phyloP scores from a whole-genome alignment of 2,888 invertebrate species.

The Salticus scenicus region DNA sequence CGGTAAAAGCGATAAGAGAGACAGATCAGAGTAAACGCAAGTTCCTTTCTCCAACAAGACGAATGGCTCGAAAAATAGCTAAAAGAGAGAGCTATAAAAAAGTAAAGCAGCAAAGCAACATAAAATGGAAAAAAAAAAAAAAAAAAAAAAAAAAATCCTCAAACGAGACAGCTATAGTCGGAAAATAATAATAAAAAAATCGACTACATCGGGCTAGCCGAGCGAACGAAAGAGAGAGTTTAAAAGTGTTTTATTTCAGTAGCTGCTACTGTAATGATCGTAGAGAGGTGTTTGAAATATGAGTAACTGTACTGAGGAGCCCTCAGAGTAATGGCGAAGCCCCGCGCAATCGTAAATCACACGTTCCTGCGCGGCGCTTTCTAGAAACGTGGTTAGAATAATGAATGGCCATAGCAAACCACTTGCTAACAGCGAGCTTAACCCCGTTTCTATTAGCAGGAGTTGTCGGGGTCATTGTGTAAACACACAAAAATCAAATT shows the following conservation, averaged over 20 bases:
- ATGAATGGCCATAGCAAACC: constrained; percentile 64
- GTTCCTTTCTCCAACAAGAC: constrained; percentile 58
- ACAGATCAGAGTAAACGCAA: constrained; percentile 58
- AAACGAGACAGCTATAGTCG: constrained; percentile 60
- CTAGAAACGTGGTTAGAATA: constrained; percentile 64
- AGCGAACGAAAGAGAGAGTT: constrained; percentile 44
- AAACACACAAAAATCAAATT: constrained; percentile 69
- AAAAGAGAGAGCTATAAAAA: constrained; percentile 29
- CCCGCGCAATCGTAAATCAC: constrained; percentile 66
- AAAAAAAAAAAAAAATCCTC: constrained; percentile 12
- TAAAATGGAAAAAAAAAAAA: no score
- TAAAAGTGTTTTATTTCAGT: constrained; percentile 68
- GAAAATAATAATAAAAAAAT: constrained; percentile 59
- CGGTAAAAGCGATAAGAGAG: constrained; percentile 58
- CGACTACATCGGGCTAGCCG: constrained; percentile 15
- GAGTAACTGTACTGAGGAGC: constrained; percentile 51
- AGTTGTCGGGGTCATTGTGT: constrained; percentile 64
- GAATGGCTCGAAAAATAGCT: constrained; percentile 63
- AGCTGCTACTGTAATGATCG: constrained; percentile 66
- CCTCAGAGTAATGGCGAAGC: constrained; percentile 61
- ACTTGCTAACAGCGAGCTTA: constrained; percentile 67
- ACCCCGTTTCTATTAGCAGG: constrained; percentile 43
- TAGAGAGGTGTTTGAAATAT: constrained; percentile 67
- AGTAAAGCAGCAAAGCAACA: neutral
- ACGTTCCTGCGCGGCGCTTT: constrained; percentile 55